Percentiles rank a stretch among this genome's conserved stretches.
Evolutionary conservation across 2,113 vertebrate genomes (phyloP).

Genomic region (Pterophyllum scalare): DNA sequence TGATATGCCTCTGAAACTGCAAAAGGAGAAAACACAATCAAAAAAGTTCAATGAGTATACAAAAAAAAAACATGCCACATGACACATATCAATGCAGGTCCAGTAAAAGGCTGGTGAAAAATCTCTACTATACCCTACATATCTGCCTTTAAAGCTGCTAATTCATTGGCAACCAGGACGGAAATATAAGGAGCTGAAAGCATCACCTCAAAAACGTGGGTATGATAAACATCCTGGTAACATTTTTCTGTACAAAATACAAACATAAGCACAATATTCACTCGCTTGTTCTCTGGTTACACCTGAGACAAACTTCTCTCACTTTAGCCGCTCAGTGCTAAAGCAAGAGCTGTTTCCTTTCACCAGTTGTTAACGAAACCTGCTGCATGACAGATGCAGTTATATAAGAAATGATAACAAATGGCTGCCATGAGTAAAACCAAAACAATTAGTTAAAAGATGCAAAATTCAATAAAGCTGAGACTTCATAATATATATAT

Average conservation of each 20-base stretch:
- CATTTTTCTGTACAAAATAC: neutral
- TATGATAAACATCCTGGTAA: neutral
- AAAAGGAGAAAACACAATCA: neutral
- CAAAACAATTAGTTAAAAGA: neutral
- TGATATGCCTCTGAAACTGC: conserved; percentile 98
- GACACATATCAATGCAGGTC: neutral
- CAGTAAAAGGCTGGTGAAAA: neutral
- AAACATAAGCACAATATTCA: neutral
- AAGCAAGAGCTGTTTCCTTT: neutral
- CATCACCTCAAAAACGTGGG: neutral
- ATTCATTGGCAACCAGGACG: neutral
- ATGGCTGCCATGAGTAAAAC: neutral
- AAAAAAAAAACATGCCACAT: neutral
- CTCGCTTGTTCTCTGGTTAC: neutral
- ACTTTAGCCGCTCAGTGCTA: neutral
- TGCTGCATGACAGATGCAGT: neutral
- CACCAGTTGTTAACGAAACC: neutral
- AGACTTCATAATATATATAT: neutral
- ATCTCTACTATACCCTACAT: neutral
- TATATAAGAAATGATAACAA: neutral
- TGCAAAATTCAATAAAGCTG: neutral
- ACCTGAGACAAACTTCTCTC: neutral
- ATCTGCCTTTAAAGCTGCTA: neutral
- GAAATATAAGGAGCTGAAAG: no score
- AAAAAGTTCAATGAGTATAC: neutral